Base-by-base conservation (phyloP, 2,888 invertebrate species). In the Volucella inanis region DNA sequence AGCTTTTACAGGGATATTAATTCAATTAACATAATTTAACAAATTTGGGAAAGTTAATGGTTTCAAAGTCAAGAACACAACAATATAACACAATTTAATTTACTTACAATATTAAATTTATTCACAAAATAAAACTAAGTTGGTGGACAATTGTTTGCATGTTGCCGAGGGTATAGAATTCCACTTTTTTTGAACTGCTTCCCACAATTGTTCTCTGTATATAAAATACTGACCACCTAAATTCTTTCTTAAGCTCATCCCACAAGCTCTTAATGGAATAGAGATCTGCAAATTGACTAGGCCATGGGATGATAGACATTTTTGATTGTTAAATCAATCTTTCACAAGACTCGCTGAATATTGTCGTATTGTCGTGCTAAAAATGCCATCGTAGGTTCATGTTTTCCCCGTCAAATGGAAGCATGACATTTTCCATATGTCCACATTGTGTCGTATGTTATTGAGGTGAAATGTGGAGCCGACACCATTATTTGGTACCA, bases 221-320 rank as follows among this genome's bases (percentile, higher is more conserved):
- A 3, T 18, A 18, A 18, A 18, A 18, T 18, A 47, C 47, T 47
- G 47, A 47, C 47, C n/a, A 1, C 49, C 14, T 49, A 9, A 49
- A 1, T 22, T 22, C 14, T 49, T 14, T 14, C 14, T 9, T 49
- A 0, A 49, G 49, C 14, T 49, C 49, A 49, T 49, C 14, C 14
- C 49, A 49, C 49, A 49, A 49, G 49, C 14, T 49, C 49, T 49
- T 14, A 49, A 49, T 49, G 49, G 49, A 0, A 49, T 49, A 12
- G 1, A 49, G 49, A 49, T 49, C 0, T 12, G 49, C 14, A 6
- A 14, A 49, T 49, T 49, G 49, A 14, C 49, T 49, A 1, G 8
- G 11, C 49, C 49, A 49, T 49, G 1, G 12, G 14, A 9, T 14
- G 1, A 10, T 2, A 49, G 49, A 49, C 1, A 49, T 4, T 10